Evolutionary conservation across 1,140 invertebrate genomes (phyloP).

Genomic region (Lepidurus arcticus): DNA sequence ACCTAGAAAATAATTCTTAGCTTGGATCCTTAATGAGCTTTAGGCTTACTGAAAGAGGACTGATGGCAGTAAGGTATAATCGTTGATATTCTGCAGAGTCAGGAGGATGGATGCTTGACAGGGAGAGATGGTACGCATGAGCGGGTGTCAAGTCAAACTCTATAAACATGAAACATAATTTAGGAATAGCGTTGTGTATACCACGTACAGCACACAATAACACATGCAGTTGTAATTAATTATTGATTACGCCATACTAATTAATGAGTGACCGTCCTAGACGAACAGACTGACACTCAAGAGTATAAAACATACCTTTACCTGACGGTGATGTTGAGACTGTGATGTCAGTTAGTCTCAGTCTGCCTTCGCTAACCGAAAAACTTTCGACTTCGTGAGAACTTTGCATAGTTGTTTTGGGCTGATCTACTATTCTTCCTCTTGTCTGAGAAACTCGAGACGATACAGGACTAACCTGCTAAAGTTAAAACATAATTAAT

Average conservation of each 20-base stretch:
- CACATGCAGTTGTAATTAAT: background rate
- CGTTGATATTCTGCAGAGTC: background rate
- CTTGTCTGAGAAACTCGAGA: background rate
- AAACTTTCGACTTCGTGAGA: background rate
- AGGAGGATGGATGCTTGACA: background rate
- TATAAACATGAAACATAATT: background rate
- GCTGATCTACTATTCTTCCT: background rate
- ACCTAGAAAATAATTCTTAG: background rate
- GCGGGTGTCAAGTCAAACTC: background rate
- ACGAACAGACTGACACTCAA: no score
- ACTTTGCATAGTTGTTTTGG: background rate
- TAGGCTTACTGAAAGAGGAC: background rate
- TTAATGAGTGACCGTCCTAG: no score
- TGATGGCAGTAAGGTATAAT: background rate
- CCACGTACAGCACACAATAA: no score
- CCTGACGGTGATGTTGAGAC: background rate
- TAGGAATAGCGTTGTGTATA: background rate
- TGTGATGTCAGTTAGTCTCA: background rate
- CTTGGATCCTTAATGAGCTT: background rate
- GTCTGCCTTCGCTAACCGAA: background rate
- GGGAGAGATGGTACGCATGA: background rate
- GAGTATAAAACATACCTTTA: background rate
- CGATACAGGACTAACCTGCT: background rate
- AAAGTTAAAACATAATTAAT: background rate
- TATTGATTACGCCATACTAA: background rate